Evolutionary conservation across 2,797 vertebrate species (phyloP), one percentile per base, ranked within the genome.

Genomic region (Macrochelys suwanniensis): DNA sequence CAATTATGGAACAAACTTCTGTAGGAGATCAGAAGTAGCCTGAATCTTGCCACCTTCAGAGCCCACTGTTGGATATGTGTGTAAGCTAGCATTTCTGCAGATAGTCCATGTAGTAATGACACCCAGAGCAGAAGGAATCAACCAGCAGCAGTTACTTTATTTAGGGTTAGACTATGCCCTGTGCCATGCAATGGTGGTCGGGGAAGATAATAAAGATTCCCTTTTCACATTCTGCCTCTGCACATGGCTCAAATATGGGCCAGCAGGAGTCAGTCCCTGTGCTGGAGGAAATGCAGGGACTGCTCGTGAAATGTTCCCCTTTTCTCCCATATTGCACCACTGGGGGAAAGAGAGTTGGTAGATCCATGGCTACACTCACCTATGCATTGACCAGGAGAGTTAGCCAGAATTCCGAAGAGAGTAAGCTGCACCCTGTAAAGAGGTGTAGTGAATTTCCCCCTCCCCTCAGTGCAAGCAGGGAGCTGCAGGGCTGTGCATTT

Each of bases 361-460:
- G 16, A 85, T 19, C 47, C 10, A 53, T 28, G 51, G 2, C 84
- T 8, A 2, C 8, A 51, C 81, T 23, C 90, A 2, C 23, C 5
- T 42, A 78, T 78, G 7, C 45, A 51, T 2, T 1, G 49, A 31
- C 0, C 0, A 93, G n/a, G 28, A 89, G 42, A 89, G 11, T 19
- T 33, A 12, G 25, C 4, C 37, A 53, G 57, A 82, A 19, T 2
- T 81, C 37, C 71, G 68, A 86, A 82, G 61, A 56, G n/a, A 88
- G 47, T 90, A 37, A 80, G 84, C 51, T 76, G 6, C 50, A 33
- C 47, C 82, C 7, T 33, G 87, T 42, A 47, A 7, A 61, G 37
- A 84, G 5, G 1, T 92, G 81, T 16, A 89, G 11, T 23, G 80
- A 79, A 80, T 47, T 53, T 85, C 4, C 56, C 47, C 5, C 54